Percentiles rank a stretch among this genome's conserved stretches.
These are phyloP conservation scores for Cydia splendana DNA, from an alignment of 1,140 invertebrate genomes.

Conservation along the genomic window DNA sequence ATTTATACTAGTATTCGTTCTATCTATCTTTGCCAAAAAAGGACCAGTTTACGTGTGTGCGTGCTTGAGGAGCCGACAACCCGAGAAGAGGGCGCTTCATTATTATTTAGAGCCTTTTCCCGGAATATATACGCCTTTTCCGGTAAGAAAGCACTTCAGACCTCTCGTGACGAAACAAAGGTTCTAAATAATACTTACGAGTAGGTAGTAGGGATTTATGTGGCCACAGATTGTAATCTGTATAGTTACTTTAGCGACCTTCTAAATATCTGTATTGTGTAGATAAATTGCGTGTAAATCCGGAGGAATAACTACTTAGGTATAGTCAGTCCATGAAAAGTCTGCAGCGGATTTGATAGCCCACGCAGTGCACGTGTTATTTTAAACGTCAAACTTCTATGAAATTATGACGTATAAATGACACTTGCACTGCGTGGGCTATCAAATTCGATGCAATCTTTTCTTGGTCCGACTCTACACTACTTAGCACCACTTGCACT, in stretches of 20 bases:
- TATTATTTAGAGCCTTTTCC: neutral
- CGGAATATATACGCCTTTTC: neutral
- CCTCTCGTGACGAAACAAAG: slow-evolving; percentile 9
- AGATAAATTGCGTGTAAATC: too few species aligned
- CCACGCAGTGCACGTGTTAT: too few species aligned
- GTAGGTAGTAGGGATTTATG: neutral
- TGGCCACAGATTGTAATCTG: neutral
- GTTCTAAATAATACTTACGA: neutral
- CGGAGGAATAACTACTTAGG: too few species aligned
- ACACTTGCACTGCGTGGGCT: too few species aligned
- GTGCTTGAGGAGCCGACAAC: slow-evolving; percentile 1
- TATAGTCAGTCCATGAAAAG: too few species aligned
- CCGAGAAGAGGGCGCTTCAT: slow-evolving; percentile 3
- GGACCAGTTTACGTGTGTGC: neutral
- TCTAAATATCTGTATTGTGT: neutral
- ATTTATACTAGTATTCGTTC: too few species aligned
- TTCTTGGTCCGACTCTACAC: too few species aligned
- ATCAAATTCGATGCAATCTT: too few species aligned
- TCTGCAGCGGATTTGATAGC: too few species aligned
- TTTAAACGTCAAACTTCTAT: too few species aligned
- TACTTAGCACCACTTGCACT: too few species aligned
- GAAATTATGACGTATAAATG: too few species aligned
- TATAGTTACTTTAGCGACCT: neutral
- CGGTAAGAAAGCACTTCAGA: neutral
- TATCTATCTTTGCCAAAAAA: neutral